Evolutionary conservation across 2,888 invertebrate genomes (phyloP).

Genomic region (Pantelozetes paolii): DNA sequence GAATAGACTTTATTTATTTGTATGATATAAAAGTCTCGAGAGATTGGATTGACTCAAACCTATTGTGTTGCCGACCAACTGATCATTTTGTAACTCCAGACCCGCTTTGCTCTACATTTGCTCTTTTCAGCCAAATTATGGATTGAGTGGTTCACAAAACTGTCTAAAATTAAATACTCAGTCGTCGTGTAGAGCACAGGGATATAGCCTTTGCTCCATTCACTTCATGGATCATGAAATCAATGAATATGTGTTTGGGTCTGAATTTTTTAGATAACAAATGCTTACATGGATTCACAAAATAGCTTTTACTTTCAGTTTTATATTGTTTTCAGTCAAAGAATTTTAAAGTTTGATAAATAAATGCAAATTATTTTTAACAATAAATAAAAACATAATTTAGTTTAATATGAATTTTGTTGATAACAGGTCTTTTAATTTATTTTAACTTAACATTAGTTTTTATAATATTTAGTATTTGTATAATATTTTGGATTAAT

Average conservation of each 20-base stretch:
- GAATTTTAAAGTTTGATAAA: too few species aligned
- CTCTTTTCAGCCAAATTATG: constrained; percentile 23
- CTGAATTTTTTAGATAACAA: constrained; percentile 27
- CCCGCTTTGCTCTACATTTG: constrained; percentile 7
- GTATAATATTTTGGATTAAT: too few species aligned
- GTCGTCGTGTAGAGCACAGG: background rate
- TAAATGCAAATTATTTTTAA: too few species aligned
- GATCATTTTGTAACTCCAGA: constrained; percentile 11
- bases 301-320: too few species aligned
- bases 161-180: constrained; percentile 29
- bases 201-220: background rate
- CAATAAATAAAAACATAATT: too few species aligned
- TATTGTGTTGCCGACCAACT: constrained; percentile 4
- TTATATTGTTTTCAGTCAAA: too few species aligned
- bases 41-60: constrained; percentile 24
- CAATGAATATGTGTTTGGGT: constrained; percentile 4
- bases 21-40: constrained; percentile 24
- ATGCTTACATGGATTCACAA: background rate
- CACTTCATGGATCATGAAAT: constrained; percentile 16
- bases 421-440: background rate
- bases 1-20: background rate
- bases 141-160: constrained; percentile 26
- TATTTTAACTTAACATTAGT: too few species aligned
- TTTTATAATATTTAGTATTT: too few species aligned
- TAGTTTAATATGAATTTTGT: background rate